Evolutionary conservation across 2,888 invertebrate genomes (phyloP), one percentile per base, ranked within the genome.

Genomic region (Agrotis segetum): DNA sequence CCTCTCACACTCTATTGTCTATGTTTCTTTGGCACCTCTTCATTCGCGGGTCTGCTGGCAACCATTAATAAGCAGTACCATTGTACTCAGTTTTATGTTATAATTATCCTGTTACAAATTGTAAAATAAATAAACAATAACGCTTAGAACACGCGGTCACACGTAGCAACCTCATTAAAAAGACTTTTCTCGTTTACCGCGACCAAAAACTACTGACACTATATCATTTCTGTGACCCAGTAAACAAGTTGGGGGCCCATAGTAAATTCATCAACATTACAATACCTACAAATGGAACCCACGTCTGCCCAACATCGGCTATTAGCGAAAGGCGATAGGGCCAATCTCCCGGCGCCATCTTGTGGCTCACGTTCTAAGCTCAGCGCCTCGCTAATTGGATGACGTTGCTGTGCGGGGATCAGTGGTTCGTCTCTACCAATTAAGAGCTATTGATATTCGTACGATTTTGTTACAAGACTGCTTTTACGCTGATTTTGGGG

Each of bases 371-470:
- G 79, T 76, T 58, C 67, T 56, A 67, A 71, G 65, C 63, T 76
- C 78, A 67, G 77, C 70, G 63, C 70, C 63, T 49, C 74, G 77
- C 83, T 91, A 91, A 91, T 91, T 91, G 90, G 88, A 87, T 80
- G 89, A 82, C 80, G 78, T 71, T 76, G 49, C 76, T 82, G 76
- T 77, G 78, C 74, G 69, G 60, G 66, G 78, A 73, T 81, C 85
- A 71, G 58, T 65, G 64, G 79, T 71, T 82, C 73, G 80, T 83
- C 82, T 77, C 70, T 71, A 66, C 82, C 85, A 89, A 89, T 89
- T 90, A 90, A 78, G 77, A 77, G 78, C 84, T 87, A 89, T 89
- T 87, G 90, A 88, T 88, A 87, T 85, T 71, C 68, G 69, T 75
- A 70, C 83, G 76, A 85, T 87, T 89, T 88, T 7, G 73, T 81